A percentile compares a stretch with the other conserved stretches of the same genome.
These are phyloP conservation scores for Catharus bicknelli DNA, from an alignment of 2,113 vertebrate species.

Conservation along the genomic window DNA sequence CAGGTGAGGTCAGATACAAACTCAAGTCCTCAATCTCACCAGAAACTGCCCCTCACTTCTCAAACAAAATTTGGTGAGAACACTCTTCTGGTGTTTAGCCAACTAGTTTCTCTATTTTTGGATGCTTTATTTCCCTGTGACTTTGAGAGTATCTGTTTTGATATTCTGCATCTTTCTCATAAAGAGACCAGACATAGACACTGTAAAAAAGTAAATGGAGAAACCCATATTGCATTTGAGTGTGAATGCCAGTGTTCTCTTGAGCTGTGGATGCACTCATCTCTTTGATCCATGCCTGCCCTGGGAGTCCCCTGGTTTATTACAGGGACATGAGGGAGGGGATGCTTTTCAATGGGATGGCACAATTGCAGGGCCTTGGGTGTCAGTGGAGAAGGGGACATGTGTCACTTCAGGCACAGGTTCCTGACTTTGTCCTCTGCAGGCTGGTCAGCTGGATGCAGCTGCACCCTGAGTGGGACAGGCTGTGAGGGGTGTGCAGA, in stretches of 20 bases:
- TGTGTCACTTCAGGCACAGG: accelerated
- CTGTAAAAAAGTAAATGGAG: not conserved
- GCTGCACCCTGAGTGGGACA: not conserved
- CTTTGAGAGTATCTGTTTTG: not conserved
- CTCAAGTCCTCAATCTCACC: not conserved
- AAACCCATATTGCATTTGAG: not conserved
- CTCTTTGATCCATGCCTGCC: accelerated
- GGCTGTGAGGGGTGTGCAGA: not conserved
- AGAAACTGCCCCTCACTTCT: not conserved
- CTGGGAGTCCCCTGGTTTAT: accelerated
- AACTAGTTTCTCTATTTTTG: not conserved
- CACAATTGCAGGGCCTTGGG: accelerated
- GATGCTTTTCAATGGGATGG: not conserved
- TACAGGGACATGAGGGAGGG: accelerated
- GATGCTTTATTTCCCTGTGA: not conserved
- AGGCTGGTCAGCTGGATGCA: not conserved
- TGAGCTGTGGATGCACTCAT: accelerated
- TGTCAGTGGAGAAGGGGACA: accelerated
- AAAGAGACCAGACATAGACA: not conserved
- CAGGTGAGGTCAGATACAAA: not conserved
- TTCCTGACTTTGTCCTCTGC: not conserved
- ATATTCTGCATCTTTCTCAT: not conserved
- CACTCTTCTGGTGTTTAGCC: not conserved
- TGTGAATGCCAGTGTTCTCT: not conserved
- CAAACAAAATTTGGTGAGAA: not conserved